Conservation (phyloP, 2,797 vertebrate species). For the Squalus acanthias region DNA sequence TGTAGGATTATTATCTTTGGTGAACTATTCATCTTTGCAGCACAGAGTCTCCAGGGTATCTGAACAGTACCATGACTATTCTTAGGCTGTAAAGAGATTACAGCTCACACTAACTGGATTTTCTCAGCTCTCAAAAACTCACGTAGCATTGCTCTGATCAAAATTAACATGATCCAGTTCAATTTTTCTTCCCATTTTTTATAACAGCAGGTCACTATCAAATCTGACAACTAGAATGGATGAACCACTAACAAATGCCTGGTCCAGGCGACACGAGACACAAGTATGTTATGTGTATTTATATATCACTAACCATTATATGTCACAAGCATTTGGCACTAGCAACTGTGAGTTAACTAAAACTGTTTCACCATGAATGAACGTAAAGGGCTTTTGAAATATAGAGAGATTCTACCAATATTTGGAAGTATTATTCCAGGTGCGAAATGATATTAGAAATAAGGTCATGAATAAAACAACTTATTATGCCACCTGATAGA, state of each 20-base stretch:
- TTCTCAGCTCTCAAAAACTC: slow-evolving; percentile 88
- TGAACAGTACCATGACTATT: slow-evolving; percentile 74
- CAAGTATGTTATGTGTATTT: neutral
- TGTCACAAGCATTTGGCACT: neutral
- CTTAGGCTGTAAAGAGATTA: slow-evolving; percentile 98
- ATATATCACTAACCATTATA: neutral
- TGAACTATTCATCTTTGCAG: slow-evolving; percentile 65
- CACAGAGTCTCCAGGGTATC: slow-evolving; percentile 65
- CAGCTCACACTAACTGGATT: slow-evolving; percentile 97
- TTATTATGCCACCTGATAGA: neutral
- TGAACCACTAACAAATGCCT: neutral
- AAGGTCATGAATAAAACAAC: neutral
- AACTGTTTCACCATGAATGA: neutral
- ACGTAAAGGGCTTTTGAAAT: neutral
- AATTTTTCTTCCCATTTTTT: slow-evolving; percentile 34
- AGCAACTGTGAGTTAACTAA: neutral
- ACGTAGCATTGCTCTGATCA: slow-evolving; percentile 76
- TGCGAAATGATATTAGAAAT: neutral
- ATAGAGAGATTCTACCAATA: neutral
- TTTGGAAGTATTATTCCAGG: neutral
- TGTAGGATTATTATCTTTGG: slow-evolving; percentile 40
- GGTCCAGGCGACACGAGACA: neutral
- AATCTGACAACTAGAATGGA: slow-evolving; percentile 24
- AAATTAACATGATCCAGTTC: slow-evolving; percentile 78
- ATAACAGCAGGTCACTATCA: slow-evolving; percentile 33